Base-by-base conservation (phyloP, 92 coral and sea anemone genomes). In the Diadumene lineata region DNA sequence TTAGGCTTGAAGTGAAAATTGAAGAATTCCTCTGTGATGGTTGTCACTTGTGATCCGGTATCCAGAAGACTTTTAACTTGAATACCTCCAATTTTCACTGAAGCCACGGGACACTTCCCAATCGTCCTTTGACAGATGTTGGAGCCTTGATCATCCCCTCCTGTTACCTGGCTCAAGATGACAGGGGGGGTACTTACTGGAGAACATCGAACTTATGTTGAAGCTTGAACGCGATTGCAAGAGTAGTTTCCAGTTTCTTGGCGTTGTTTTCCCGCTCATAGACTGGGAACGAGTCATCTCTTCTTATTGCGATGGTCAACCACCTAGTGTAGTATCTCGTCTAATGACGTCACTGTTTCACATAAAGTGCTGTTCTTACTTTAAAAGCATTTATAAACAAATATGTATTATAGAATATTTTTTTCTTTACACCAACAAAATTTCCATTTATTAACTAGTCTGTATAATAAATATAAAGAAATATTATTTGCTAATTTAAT, bases 161-260 rank as follows among this genome's bases (percentile, higher is more conserved):
- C n/a, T n/a, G n/a, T n/a, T n/a, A n/a, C n/a, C n/a, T n/a, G 81
- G 44, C 81, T 77, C 74, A 44, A 1, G n/a, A 29, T n/a, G 72
- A 43, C 69, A 74, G 79, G 69, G 79, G 69, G 71, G 17, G 57
- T 25, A n/a, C n/a, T n/a, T n/a, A n/a, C n/a, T n/a, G n/a, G n/a
- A n/a, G n/a, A n/a, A n/a, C n/a, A n/a, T n/a, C n/a, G n/a, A n/a
- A n/a, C n/a, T n/a, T n/a, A n/a, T n/a, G n/a, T 58, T 58, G 64
- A n/a, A 94, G 98, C 73, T 92, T 26, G 79, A 77, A 38, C 66
- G 81, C 21, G 46, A 69, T 31, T 86, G 90, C 66, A 84, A 81
- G 66, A 86, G 84, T 48, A 86, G 94, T 43, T 90, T 90, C 66
- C 78, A 76, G 60, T 94, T 94, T 72, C 82, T 94, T n/a, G 92